Percentiles rank a stretch among this genome's conserved stretches.
These are phyloP conservation scores for Cynopterus sphinx DNA, from an alignment of 2,797 vertebrate genomes.

Conservation along the genomic window DNA sequence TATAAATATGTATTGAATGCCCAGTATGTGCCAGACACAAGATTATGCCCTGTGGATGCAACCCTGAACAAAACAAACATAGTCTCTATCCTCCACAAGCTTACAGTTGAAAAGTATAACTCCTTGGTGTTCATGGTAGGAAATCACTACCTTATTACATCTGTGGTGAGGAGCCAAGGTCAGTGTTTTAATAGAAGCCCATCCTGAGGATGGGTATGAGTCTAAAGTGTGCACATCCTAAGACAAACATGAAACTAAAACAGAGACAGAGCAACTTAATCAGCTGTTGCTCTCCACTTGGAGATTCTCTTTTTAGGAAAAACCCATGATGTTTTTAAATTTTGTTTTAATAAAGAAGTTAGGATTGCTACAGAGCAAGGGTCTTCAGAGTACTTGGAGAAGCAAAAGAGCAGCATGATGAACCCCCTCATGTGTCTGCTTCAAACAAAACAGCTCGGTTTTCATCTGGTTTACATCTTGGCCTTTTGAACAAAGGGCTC, in stretches of 20 bases:
- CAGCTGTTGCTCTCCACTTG: background rate
- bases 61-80: background rate
- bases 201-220: background rate
- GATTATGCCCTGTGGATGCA: background rate
- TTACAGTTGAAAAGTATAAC: background rate
- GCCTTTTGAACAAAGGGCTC: slow-evolving; percentile 73
- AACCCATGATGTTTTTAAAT: background rate
- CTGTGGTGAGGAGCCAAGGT: background rate
- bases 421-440: background rate
- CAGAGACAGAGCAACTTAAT: background rate
- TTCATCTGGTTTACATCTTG: slow-evolving; percentile 77
- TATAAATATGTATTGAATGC: background rate
- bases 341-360: slow-evolving; percentile 9
- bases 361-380: background rate
- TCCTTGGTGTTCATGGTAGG: background rate
- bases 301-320: background rate
- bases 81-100: background rate
- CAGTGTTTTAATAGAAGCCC: background rate
- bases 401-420: background rate
- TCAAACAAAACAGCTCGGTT: slow-evolving; percentile 41
- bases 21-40: background rate
- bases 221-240: background rate
- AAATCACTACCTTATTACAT: background rate
- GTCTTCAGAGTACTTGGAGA: slow-evolving; percentile 1
- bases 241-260: background rate